These are phyloP conservation scores for Sepiola atlantica DNA, from an alignment of 2,888 invertebrate genomes.

Conservation along the genomic window DNA sequence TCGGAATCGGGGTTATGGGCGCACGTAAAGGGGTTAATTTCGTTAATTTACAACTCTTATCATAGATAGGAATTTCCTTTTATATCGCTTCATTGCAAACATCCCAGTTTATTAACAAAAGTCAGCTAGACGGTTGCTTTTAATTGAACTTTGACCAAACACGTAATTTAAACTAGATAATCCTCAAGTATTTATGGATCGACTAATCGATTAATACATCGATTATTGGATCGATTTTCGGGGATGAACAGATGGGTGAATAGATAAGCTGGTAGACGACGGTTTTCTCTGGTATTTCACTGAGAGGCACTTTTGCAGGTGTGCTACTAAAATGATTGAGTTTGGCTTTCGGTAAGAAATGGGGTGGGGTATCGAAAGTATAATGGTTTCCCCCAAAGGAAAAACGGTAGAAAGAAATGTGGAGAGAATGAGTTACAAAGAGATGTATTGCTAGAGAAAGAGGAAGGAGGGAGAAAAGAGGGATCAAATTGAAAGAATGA, in stretches of 20 bases:
- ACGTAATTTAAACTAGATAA: neutral
- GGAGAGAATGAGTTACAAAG: no score
- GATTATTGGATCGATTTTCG: neutral
- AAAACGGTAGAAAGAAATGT: no score
- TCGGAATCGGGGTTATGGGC: no score
- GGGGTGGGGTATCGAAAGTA: neutral
- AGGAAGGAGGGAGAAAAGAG: neutral
- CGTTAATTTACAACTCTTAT: no score
- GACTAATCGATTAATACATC: neutral
- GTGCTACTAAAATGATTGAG: neutral
- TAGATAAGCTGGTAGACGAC: neutral
- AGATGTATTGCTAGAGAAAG: no score
- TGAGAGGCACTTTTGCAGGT: neutral
- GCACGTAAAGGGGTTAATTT: no score
- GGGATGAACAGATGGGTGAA: neutral
- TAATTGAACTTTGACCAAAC: neutral
- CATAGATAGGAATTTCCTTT: no score
- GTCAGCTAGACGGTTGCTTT: neutral
- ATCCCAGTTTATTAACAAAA: neutral
- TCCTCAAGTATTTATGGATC: neutral
- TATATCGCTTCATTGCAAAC: neutral
- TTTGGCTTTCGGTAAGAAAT: no score
- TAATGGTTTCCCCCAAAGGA: neutral
- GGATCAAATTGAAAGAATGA: neutral
- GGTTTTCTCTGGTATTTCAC: neutral